Conservation (phyloP, 1,140 invertebrate species). For the Eumeta japonica region DNA sequence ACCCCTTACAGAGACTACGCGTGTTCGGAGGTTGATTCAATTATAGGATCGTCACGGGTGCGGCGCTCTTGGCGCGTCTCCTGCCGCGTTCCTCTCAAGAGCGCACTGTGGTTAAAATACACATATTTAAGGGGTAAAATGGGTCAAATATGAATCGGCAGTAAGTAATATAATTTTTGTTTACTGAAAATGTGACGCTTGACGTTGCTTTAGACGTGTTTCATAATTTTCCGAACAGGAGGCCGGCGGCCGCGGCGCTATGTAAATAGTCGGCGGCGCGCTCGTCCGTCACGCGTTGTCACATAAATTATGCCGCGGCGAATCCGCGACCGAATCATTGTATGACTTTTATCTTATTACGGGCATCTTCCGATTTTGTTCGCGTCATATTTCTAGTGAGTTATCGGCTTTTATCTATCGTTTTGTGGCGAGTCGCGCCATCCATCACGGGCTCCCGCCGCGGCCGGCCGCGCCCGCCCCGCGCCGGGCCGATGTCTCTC, state of each 20-base stretch:
- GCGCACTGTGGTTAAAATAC: no score
- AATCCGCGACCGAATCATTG: constrained; percentile 57
- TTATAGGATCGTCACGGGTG: constrained; percentile 34
- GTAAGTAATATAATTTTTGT: no score
- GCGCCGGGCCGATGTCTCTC: constrained; percentile 49
- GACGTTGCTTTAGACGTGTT: not conserved
- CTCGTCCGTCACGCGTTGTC: constrained; percentile 56
- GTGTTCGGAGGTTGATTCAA: constrained; percentile 36
- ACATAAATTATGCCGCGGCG: constrained; percentile 57
- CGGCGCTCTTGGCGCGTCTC: constrained; percentile 14
- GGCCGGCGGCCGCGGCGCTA: constrained; percentile 37
- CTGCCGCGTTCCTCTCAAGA: not conserved
- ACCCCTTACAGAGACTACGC: no score
- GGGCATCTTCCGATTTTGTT: constrained; percentile 57
- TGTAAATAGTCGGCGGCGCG: constrained; percentile 58
- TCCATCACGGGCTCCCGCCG: constrained; percentile 46
- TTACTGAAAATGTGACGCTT: no score
- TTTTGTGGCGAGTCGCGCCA: constrained; percentile 52
- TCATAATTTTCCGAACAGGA: constrained; percentile 33
- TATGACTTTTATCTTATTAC: constrained; percentile 59
- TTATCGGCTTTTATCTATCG: constrained; percentile 57
- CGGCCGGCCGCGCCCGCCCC: constrained; percentile 35
- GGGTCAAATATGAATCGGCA: no score
- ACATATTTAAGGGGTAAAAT: no score
- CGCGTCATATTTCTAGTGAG: constrained; percentile 56